A percentile compares a stretch with the other conserved stretches of the same genome.
Evolutionary conservation across 2,888 invertebrate species (phyloP).

Genomic region (Brassicogethes aeneus): DNA sequence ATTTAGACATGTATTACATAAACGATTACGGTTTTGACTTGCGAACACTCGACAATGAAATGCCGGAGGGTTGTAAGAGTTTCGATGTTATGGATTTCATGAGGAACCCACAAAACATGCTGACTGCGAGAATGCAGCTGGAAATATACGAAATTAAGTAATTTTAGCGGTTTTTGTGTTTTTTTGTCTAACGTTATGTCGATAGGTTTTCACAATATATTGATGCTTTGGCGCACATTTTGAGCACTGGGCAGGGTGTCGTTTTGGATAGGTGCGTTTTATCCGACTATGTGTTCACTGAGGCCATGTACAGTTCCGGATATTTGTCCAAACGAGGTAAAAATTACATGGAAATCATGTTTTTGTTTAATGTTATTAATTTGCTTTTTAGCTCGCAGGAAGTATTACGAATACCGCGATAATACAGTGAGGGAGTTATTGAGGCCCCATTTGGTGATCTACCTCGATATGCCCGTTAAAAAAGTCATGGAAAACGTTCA

Average conservation of each 20-base stretch:
- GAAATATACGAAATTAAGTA: constrained; percentile 50
- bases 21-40: constrained; percentile 71
- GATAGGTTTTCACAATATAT: constrained; percentile 61
- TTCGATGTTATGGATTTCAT: constrained; percentile 75
- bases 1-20: constrained; percentile 66
- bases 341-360: neutral
- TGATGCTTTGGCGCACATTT: constrained; percentile 76
- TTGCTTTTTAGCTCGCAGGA: constrained; percentile 44
- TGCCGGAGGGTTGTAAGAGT: constrained; percentile 61
- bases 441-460: constrained; percentile 84
- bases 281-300: constrained; percentile 78
- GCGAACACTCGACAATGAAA: constrained; percentile 58
- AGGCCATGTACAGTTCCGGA: constrained; percentile 68
- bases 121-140: constrained; percentile 62
- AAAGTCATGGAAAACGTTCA: constrained; percentile 64
- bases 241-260: constrained; percentile 93
- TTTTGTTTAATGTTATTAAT: neutral
- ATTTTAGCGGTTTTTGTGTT: too few species aligned
- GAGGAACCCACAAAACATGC: constrained; percentile 54
- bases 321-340: constrained; percentile 56
- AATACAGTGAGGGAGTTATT: constrained; percentile 61
- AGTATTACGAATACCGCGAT: constrained; percentile 60
- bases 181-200: neutral
- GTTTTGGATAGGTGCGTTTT: constrained; percentile 75
- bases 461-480: constrained; percentile 76